Evolutionary conservation across 2,888 invertebrate species (phyloP), one percentile per base, ranked within the genome.

Genomic region (Drosophila melanocephala): DNA sequence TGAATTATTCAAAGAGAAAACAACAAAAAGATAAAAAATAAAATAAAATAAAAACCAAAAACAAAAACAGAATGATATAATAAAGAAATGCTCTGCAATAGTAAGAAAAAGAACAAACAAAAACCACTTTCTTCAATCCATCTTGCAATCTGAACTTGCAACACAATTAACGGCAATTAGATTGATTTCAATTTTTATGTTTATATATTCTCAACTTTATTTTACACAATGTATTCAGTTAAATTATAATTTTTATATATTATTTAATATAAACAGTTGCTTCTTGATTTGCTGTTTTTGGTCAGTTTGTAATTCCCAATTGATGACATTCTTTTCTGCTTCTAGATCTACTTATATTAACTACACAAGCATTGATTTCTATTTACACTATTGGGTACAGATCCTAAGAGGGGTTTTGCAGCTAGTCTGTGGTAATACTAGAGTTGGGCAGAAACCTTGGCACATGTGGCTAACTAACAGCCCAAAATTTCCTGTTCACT

Each of bases 1-100:
- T 66, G 19, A 69, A 80, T 73, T 68, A 75, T 73, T 65, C 69
- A 74, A 80, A 56, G 30, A 62, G 58, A 64, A 82, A 77, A 50
- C 42, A 42, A 16, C 22, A n/a, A n/a, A 59, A 73, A 82, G 61
- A 69, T 76, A 72, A 70, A 70, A 59, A 44, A 12, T 5, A 16
- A 37, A 26, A 59, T 74, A 84, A 63, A 68, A 78, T 71, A 68
- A 75, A 62, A 66, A 81, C 55, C 42, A 84, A 73, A 68, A 74
- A 70, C 39, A 84, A 72, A 67, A 74, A 70, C 55, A 77, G 82
- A 67, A 82, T 73, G 66, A 77, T 87, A 82, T 81, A 90, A 87
- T 85, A 91, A 84, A 83, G 81, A 89, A 87, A 92, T 89, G 92
- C 92, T 92, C 92, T 92, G 91, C 92, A 92, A 92, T 91, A 91